Evolutionary conservation across 2,113 vertebrate genomes (phyloP), one percentile per base, ranked within the genome.

Genomic region (Panthera tigris): DNA sequence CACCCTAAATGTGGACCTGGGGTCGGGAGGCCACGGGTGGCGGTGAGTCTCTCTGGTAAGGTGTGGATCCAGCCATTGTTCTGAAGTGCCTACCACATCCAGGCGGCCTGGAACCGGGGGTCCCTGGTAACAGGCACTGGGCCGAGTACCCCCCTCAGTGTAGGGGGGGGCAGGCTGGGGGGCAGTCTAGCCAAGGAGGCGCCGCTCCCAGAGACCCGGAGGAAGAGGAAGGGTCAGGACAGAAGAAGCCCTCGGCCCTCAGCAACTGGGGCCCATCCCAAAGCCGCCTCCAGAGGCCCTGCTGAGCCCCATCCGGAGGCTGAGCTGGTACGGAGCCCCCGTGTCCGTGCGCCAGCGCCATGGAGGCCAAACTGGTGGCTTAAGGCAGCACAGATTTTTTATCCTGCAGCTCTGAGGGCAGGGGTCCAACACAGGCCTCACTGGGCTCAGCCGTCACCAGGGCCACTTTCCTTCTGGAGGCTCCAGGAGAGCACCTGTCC

Each of bases 1-100:
- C 31, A 19, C 31, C 29, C 80, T 16, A 0, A 23, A 69, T 2
- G 3, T 1, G 39, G 9, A 3, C n/a, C 57, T 16, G 15, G 36
- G 50, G 55, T 19, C 14, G 4, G 15, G 31, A 8, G 36, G 41
- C 74, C 27, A 0, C 13, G 48, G 66, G 31, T 5, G 36, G 7
- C 16, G 10, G 52, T 6, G 6, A 23, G 71, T 33, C 23, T 45
- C 41, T 33, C 8, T 0, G 2, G 36, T 0, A 9, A 25, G 31
- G 14, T 19, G 0, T 11, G 92, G 33, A 12, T 23, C 18, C 1
- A 0, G 76, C 11, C 39, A 7, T 21, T 33, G n/a, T 19, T 4
- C 71, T 1, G 12, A 7, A 27, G 36, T 3, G 7, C 12, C 45
- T 13, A 1, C 8, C 31, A 8, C 16, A 25, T 0, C 61, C 0